Base-by-base conservation (phyloP, 2,113 vertebrate species). In the Hymenochirus boettgeri region DNA sequence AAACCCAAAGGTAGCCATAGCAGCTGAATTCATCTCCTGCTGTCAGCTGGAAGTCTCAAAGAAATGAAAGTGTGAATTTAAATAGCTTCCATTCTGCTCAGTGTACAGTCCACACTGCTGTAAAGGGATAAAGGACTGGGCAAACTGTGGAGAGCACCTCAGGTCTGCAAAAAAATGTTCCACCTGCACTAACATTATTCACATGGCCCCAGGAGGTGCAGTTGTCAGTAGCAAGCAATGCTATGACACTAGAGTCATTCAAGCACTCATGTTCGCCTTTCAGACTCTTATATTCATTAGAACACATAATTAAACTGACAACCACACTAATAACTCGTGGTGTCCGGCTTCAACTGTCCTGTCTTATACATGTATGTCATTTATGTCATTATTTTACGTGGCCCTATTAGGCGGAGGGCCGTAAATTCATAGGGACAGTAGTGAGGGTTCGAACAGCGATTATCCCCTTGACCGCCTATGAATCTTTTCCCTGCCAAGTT, bases 141-240 rank as follows among this genome's bases (percentile, higher is more conserved):
- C 46, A 35, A 45, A 17, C 63, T 50, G 42, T 3, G 46, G 54
- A 25, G 46, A 51, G 22, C 55, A 48, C n/a, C 62, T 55, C 51
- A 29, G n/a, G 53, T 64, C 62, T 46, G 51, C 37, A n/a, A 15
- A 17, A 65, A 51, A 51, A 51, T 22, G 13, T 52, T 58, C 64
- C 64, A 66, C 64, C 64, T 66, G 64, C 55, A 56, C 55, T 66
- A 51, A 59, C n/a, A 66, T 66, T 58, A 66, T 66, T 66, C 55
- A 66, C 46, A n/a, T n/a, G 52, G 58, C 24, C 45, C 55, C 21
- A 48, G 45, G 55, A 66, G 64, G n/a, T 22, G 22, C 64, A 66
- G 55, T 50, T 66, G 63, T 58, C 63, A 58, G 39, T 47, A 37
- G 53, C 29, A 5, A 39, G 17, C 21, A 50, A 57, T 35, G 12